Base-by-base conservation (phyloP, 2,888 invertebrate species). In the Herminia tarsipennalis region DNA sequence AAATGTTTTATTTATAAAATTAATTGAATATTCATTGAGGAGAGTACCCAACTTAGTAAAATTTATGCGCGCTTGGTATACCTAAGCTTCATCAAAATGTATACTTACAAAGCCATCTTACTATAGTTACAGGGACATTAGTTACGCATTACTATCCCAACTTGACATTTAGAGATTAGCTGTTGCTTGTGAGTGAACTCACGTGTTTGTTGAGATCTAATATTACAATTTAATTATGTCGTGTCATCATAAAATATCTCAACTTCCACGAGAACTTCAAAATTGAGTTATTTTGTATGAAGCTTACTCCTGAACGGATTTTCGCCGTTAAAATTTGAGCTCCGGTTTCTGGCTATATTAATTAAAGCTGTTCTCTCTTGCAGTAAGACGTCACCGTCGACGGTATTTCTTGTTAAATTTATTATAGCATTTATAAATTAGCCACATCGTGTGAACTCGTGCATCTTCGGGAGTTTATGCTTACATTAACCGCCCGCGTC, bases 371-470 rank as follows among this genome's bases (percentile, higher is more conserved):
- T 42, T 50, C 51, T 51, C 51, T 32, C 63, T 50, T 56, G 60
- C 67, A 79, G 71, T 74, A 70, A 75, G 69, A 61, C 53, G 60
- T 69, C 56, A 50, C 52, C 45, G 39, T 13, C 16, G 13, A 53
- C 22, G 33, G 38, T 52, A 53, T 46, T 46, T 56, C 59, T 43
- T 35, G 57, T 51, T 56, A 39, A 70, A 75, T 75, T 70, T 69
- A n/a, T n/a, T n/a, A 73, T 65, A 43, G 60, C 50, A 53, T 52
- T 65, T 49, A 65, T 67, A 62, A 69, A 65, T 55, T 50, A 53
- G 42, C 20, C 16, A 40, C 35, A 29, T 35, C 32, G 42, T 63
- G 45, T 49, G 45, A 49, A 53, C 24, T 36, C 21, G 43, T 25
- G 36, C 35, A 41, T 29, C 48, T 30, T 49, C 22, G 34, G 25